These are phyloP conservation scores for Heliconius congener DNA, from an alignment of 1,140 invertebrate species.

Conservation along the genomic window DNA sequence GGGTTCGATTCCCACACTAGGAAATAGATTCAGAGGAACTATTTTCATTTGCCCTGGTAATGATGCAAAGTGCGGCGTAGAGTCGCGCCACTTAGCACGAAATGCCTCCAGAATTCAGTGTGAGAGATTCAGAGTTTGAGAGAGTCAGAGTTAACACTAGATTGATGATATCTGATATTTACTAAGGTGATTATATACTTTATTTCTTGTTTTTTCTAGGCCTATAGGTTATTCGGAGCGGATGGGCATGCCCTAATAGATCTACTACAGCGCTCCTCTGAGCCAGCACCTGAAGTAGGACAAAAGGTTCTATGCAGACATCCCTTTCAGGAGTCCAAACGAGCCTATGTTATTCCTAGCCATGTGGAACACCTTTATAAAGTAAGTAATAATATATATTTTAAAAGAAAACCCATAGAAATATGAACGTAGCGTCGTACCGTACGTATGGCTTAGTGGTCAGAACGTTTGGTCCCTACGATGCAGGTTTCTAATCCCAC, in stretches of 20 bases:
- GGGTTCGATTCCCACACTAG: no score
- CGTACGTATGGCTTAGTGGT: no score
- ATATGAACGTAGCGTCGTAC: no score
- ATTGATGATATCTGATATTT: not conserved
- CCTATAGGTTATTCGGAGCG: conserved; percentile 91
- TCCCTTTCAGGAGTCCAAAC: conserved; percentile 97
- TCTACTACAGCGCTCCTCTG: conserved; percentile 90
- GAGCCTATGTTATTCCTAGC: conserved; percentile 95
- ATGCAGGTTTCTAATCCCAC: no score
- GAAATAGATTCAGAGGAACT: no score
- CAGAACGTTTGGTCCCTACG: no score
- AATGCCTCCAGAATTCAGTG: no score
- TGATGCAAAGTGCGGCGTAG: no score
- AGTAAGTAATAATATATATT: conserved; percentile 63
- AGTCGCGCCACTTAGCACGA: no score
- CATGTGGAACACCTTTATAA: conserved; percentile 90
- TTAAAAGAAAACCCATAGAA: not conserved
- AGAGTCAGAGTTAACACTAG: no score
- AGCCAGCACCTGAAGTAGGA: conserved; percentile 88
- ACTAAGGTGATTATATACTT: not conserved
- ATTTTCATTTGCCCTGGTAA: no score
- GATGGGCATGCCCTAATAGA: conserved; percentile 98
- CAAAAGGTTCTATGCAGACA: conserved; percentile 96
- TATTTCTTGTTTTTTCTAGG: conserved; percentile 56
- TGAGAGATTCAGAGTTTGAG: no score